Base-by-base conservation (phyloP, 1,140 invertebrate genomes). In the Hydropsyche tenuis region DNA sequence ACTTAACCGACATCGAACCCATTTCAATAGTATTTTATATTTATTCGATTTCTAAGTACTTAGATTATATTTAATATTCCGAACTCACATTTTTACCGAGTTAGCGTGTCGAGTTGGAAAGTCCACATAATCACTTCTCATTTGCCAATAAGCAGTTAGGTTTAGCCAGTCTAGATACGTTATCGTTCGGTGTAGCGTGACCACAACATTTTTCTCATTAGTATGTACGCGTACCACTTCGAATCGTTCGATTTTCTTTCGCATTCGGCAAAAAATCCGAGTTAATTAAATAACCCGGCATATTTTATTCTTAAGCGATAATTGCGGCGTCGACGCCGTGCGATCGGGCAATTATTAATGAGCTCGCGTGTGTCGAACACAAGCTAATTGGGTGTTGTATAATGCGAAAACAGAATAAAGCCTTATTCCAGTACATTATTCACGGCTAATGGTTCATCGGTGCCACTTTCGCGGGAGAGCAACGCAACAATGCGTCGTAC, bases 91-190 rank as follows among this genome's bases (percentile, higher is more conserved):
- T 60, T 60, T 25, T 12, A 60, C 56, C 56, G 23, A 60, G 56
- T 60, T 60, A 60, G 56, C 56, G 56, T 60, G 56, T 60, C 56
- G 23, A 60, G 22, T 14, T 23, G 4, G 20, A 22, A 60, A 60
- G 14, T 60, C 56, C 18, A 27, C 18, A 60, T 60, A 60, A 60
- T 60, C 56, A 27, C 56, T 60, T 25, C 56, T 60, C 56, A 60
- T 60, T 60, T 60, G 56, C 56, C 20, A 60, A 60, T 60, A 23
- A 60, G 1, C 56, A 60, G 56, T 48, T 48, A 48, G 45, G 23
- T 60, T 18, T 60, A 53, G 48, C 48, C 48, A 53, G 48, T 53
- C 30, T n/a, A 53, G 48, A 18, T 53, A 20, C 56, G 11, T 60
- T 60, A 60, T 60, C 56, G 56, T 23, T 23, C 23, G 22, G 12